Evolutionary conservation across 1,140 invertebrate species (phyloP).

Genomic region (Augochlora pura): DNA sequence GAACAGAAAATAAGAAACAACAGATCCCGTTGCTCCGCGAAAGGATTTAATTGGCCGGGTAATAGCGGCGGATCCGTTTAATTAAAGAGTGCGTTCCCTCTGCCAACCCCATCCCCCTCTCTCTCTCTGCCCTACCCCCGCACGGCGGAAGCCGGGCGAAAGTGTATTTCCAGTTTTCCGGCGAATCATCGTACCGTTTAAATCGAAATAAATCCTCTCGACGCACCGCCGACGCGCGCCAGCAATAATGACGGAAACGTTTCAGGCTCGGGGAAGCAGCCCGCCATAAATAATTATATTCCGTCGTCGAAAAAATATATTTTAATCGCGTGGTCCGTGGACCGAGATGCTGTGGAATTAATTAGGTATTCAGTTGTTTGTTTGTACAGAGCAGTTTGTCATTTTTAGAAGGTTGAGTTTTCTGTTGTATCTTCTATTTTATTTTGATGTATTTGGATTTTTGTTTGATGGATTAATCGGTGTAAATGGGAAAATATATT

Average conservation of each 20-base stretch:
- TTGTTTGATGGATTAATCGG: too few species aligned
- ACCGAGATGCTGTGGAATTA: too few species aligned
- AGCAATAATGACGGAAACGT: neutral
- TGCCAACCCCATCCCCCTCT: too few species aligned
- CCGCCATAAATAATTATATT: neutral
- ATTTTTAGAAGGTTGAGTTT: too few species aligned
- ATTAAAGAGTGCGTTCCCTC: neutral
- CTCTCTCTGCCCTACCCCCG: too few species aligned
- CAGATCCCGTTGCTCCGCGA: neutral
- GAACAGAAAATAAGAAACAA: neutral
- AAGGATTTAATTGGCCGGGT: neutral
- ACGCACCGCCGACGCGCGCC: neutral
- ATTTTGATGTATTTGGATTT: too few species aligned
- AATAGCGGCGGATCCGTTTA: neutral
- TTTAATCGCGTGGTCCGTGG: too few species aligned
- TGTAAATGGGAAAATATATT: too few species aligned
- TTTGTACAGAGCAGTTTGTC: too few species aligned
- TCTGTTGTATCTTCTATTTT: too few species aligned
- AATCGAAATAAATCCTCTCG: neutral
- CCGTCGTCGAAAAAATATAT: too few species aligned
- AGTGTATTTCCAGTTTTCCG: neutral
- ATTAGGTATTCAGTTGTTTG: too few species aligned
- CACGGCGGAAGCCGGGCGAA: neutral
- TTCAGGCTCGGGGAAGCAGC: neutral
- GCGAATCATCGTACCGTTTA: neutral